Evolutionary conservation across 2,797 vertebrate species (phyloP).

Genomic region (Gila robusta): DNA sequence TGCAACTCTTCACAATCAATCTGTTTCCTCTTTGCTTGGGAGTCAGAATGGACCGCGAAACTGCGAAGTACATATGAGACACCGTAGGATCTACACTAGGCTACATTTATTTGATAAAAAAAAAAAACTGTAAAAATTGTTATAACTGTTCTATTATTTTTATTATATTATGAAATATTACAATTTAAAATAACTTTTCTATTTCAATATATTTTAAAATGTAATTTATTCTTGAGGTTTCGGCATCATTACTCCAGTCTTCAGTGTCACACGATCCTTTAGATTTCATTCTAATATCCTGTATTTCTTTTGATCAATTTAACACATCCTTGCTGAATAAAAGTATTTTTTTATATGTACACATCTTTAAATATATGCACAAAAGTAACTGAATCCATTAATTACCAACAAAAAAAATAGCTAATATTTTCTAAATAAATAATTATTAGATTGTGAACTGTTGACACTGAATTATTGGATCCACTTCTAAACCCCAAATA

Average conservation of each 20-base stretch:
- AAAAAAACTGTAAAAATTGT: neutral
- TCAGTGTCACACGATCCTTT: neutral
- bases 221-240: neutral
- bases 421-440: neutral
- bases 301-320: neutral
- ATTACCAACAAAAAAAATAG: neutral
- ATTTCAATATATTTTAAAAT: neutral
- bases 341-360: neutral
- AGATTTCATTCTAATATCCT: neutral
- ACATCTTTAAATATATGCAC: too few species aligned
- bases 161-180: neutral
- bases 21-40: constrained; percentile 9
- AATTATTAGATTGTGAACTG: neutral
- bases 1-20: neutral
- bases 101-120: neutral
- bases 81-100: neutral
- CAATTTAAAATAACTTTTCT: neutral
- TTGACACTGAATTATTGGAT: neutral
- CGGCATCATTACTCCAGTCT: neutral
- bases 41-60: constrained; percentile 5
- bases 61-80: neutral
- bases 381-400: neutral
- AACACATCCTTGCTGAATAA: neutral
- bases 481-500: neutral
- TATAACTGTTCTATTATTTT: neutral